Conservation (phyloP, 92 coral and sea anemone genomes). For the Hydrozoanthus gracilis region DNA sequence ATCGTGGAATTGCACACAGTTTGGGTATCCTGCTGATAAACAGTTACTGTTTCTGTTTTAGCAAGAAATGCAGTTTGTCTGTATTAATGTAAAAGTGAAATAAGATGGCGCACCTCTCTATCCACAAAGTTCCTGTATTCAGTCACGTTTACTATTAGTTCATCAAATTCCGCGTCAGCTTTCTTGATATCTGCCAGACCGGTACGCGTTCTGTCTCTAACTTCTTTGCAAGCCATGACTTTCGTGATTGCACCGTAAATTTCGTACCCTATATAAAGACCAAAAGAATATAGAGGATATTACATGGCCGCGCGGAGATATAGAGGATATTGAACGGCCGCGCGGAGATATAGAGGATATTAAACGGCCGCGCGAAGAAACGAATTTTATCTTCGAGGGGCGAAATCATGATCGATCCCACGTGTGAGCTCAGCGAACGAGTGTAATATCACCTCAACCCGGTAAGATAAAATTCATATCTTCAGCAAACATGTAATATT, state of each 20-base stretch:
- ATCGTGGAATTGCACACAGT: too few species aligned
- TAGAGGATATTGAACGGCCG: too few species aligned
- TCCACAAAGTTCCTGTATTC: conserved; percentile 38
- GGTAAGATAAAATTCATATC: too few species aligned
- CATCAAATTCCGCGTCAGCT: conserved; percentile 40
- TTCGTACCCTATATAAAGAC: conserved; percentile 36
- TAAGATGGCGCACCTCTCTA: conserved; percentile 14
- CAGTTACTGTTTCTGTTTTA: neutral
- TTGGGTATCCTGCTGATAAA: neutral
- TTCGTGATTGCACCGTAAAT: conserved; percentile 55
- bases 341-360: too few species aligned
- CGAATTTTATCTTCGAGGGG: too few species aligned
- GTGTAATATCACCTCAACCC: too few species aligned
- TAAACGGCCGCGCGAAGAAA: too few species aligned
- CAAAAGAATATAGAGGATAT: neutral
- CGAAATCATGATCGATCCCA: too few species aligned
- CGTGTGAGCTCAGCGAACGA: too few species aligned
- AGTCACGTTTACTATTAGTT: conserved; percentile 22
- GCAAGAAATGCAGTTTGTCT: neutral
- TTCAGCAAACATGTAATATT: too few species aligned
- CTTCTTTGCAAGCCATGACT: conserved; percentile 32
- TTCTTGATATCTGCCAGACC: conserved; percentile 21
- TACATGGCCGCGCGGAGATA: too few species aligned
- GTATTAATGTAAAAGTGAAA: neutral
- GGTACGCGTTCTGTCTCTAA: conserved; percentile 41